phyloP scores from a whole-genome alignment of 2,113 vertebrate genomes.

The Recurvirostra avosetta region DNA sequence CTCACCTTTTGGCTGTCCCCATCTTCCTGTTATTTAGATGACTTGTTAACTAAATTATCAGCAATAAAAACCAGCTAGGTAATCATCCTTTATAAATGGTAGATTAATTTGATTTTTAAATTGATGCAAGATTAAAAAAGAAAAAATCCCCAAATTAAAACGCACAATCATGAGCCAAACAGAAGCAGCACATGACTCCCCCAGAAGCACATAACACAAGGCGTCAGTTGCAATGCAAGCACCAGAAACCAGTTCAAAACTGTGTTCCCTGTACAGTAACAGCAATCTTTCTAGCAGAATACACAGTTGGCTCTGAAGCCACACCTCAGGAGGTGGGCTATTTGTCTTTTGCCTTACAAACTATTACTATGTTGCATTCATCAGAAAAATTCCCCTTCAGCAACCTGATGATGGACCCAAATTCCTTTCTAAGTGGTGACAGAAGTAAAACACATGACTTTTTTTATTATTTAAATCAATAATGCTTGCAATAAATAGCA shows the following conservation, averaged over 20 bases:
- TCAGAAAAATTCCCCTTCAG: background rate
- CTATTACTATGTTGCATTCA: background rate
- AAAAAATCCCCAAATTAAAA: background rate
- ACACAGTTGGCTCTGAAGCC: background rate
- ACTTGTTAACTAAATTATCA: background rate
- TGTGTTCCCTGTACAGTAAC: accelerated
- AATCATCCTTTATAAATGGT: background rate
- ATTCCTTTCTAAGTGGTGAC: background rate
- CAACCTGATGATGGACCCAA: background rate
- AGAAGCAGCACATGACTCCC: background rate
- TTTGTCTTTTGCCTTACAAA: background rate
- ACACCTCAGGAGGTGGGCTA: background rate
- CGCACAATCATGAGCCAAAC: background rate
- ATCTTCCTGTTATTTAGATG: background rate
- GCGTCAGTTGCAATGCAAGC: background rate
- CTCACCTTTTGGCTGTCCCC: background rate
- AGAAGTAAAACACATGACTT: background rate
- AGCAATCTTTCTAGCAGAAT: background rate
- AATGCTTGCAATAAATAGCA: background rate
- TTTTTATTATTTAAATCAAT: background rate
- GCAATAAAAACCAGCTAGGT: background rate
- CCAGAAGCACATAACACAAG: background rate
- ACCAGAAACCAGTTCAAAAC: background rate
- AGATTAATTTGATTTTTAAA: background rate
- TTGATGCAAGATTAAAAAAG: background rate